Base-by-base conservation (phyloP, 2,888 invertebrate species). In the Nomada lathburiana region DNA sequence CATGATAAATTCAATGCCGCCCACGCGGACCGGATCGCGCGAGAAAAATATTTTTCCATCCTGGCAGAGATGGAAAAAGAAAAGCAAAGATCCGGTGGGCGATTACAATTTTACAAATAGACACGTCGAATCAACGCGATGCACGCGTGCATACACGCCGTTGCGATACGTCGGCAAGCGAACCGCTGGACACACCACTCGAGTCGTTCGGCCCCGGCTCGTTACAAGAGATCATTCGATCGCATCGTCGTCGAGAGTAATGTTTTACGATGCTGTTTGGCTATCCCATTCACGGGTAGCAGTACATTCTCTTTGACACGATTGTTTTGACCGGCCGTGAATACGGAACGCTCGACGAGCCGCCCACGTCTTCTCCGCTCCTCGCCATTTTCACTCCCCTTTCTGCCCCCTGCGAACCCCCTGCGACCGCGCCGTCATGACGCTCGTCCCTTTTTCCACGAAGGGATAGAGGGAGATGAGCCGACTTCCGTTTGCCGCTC, bases 241-340 rank as follows among this genome's bases (percentile, higher is more conserved):
- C 67, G 29, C 20, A 44, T 55, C 57, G 65, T 16, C 57, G 57
- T 20, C 52, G 59, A 26, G 55, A 42, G 72, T 63, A 59, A 83
- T 68, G 84, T 83, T 83, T 83, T 63, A 78, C 84, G 74, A 78
- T 71, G 55, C 50, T 59, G 73, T 84, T 84, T 87, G 81, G 55
- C 20, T 69, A 72, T 76, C 82, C 59, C 72, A 86, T 86, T 88
- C 84, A 65, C 82, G 72, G 65, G 77, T 82, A 76, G 55, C 81
- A 72, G 70, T 79, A 65, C 76, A 62, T 74, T 71, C 69, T 57
- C 73, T 80, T 69, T 69, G 77, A 26, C 83, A 75, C 83, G 83
- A 89, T 87, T 88, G 89, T 88, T 88, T 89, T 89, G 83, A 85
- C 87, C 81, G 75, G 70, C 42, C 71, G 57, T 81, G 88, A 87